These are phyloP conservation scores for Scomberomorus guttatus DNA, from an alignment of 2,797 vertebrate genomes.

Conservation along the genomic window DNA sequence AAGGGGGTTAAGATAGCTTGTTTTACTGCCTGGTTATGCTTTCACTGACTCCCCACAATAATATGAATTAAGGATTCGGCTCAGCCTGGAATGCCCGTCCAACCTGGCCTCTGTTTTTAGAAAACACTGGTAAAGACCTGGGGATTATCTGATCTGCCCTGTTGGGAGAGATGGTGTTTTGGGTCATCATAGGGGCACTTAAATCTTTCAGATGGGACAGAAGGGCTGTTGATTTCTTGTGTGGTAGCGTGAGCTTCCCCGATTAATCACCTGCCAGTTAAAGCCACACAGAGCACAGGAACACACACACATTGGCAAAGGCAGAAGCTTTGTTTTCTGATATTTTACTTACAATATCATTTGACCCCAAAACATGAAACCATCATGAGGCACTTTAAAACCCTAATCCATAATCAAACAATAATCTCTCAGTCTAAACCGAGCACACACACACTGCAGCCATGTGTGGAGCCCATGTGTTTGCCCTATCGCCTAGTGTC, in stretches of 20 bases:
- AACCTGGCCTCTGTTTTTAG: slow-evolving; percentile 47
- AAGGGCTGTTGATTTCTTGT: slow-evolving; percentile 2
- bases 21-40: slow-evolving; percentile 60
- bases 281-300: background rate
- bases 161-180: slow-evolving; percentile 8
- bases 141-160: slow-evolving; percentile 55
- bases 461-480: slow-evolving; percentile 46
- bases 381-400: slow-evolving; percentile 41
- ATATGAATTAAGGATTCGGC: slow-evolving; percentile 51
- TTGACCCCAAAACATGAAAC: slow-evolving; percentile 41
- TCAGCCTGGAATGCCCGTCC: slow-evolving; percentile 27
- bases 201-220: slow-evolving; percentile 18
- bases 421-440: slow-evolving; percentile 61
- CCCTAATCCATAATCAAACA: slow-evolving; percentile 49
- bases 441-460: slow-evolving; percentile 26
- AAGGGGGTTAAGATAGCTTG: slow-evolving; percentile 42
- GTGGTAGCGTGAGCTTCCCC: background rate
- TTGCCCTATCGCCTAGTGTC: slow-evolving; percentile 14
- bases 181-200: background rate
- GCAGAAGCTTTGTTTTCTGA: background rate
- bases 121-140: slow-evolving; percentile 47
- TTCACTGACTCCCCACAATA: slow-evolving; percentile 56
- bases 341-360: slow-evolving; percentile 22
- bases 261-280: background rate
- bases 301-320: slow-evolving; percentile 10